A percentile compares a stretch with the other conserved stretches of the same genome.
These are phyloP conservation scores for Anguilla rostrata DNA, from an alignment of 2,113 vertebrate species.

Conservation along the genomic window DNA sequence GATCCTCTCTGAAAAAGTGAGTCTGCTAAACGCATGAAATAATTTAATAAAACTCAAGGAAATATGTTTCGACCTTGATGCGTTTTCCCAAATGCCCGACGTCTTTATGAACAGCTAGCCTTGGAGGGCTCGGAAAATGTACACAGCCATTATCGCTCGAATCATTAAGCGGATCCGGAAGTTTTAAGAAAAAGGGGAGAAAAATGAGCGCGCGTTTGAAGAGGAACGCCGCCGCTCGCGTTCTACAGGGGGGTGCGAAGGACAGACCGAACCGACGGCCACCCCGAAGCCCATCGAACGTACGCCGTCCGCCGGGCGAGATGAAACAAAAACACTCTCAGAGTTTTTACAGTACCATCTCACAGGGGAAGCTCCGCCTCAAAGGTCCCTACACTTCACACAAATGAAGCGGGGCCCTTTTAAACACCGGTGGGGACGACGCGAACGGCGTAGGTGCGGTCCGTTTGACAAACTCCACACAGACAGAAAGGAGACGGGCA, in stretches of 20 bases:
- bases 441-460: not conserved
- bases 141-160: not conserved
- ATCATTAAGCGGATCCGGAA: not conserved
- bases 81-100: too few species aligned
- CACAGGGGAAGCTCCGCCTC: not conserved
- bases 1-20: too few species aligned
- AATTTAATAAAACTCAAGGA: too few species aligned
- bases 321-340: not conserved
- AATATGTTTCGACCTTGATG: too few species aligned
- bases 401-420: not conserved
- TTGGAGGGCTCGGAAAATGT: too few species aligned
- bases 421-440: not conserved
- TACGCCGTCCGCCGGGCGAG: not conserved
- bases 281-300: not conserved
- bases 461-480: too few species aligned
- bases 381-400: not conserved
- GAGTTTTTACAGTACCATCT: not conserved
- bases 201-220: too few species aligned
- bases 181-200: too few species aligned
- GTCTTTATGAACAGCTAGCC: too few species aligned
- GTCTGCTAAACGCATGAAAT: too few species aligned
- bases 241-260: not conserved
- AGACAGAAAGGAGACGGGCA: too few species aligned
- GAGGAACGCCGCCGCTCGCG: too few species aligned
- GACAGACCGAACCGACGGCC: not conserved